Conservation (phyloP, 1,140 invertebrate genomes). For the Ctenoplectra terminalis region DNA sequence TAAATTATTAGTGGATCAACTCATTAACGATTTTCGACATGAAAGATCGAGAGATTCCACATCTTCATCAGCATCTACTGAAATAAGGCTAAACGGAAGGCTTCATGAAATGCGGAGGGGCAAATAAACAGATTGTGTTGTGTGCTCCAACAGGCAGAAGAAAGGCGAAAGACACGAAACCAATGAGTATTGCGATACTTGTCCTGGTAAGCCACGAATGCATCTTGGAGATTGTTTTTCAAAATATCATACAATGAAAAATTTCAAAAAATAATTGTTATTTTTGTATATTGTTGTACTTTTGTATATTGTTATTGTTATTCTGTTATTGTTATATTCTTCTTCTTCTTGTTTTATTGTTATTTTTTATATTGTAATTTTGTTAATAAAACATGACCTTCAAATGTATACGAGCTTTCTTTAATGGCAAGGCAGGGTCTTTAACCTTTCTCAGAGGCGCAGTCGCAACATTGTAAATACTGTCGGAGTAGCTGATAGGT, state of each 20-base stretch:
- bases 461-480: too few relatives aligned
- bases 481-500: too few relatives aligned
- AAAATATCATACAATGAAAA: neutral
- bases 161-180: neutral
- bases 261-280: neutral
- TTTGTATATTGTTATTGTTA: neutral
- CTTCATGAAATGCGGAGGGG: neutral
- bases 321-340: too few relatives aligned
- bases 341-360: too few relatives aligned
- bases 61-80: neutral
- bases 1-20: neutral
- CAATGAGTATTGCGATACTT: neutral
- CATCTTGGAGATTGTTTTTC: neutral
- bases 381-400: too few relatives aligned
- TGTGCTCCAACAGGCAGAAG: neutral
- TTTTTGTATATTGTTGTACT: neutral
- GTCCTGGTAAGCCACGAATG: neutral
- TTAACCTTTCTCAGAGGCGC: neutral
- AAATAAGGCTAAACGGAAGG: neutral
- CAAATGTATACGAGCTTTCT: too few relatives aligned
- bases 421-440: too few relatives aligned
- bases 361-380: neutral
- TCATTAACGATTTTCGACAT: neutral
- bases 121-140: slow-evolving; percentile 1
- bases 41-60: neutral